Conservation (phyloP, 2,113 vertebrate genomes). For the Sylvilagus bachmani region DNA sequence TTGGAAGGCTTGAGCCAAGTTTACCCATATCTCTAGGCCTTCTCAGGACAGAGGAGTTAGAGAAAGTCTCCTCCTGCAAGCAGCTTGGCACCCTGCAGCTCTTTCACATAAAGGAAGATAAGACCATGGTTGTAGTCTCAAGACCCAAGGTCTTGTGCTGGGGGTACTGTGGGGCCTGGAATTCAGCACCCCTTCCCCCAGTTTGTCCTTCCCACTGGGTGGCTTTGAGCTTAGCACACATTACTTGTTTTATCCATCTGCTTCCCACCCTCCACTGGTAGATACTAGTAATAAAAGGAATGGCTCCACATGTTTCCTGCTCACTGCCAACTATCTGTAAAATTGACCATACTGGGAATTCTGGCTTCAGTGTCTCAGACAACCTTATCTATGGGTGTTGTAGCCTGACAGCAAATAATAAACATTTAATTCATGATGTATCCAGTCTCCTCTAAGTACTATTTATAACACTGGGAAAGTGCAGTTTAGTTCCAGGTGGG, state of each 20-base stretch:
- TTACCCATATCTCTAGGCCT: not conserved
- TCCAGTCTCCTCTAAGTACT: not conserved
- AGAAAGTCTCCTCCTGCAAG: not conserved
- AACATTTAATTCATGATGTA: not conserved
- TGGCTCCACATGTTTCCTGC: not conserved
- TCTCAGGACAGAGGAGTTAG: not conserved
- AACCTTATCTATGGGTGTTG: not conserved
- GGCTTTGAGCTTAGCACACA: not conserved
- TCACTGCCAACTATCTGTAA: not conserved
- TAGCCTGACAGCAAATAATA: slow-evolving; percentile 20
- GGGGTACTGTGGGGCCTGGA: not conserved
- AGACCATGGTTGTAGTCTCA: not conserved
- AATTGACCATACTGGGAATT: slow-evolving; percentile 37
- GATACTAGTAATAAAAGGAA: not conserved
- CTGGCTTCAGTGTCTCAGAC: not conserved
- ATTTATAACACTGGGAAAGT: slow-evolving; percentile 1
- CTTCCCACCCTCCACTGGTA: not conserved
- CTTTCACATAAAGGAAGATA: not conserved
- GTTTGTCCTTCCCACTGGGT: not conserved
- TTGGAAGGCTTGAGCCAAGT: not conserved
- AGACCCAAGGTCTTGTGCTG: not conserved
- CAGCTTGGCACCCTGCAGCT: not conserved
- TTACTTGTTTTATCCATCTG: not conserved
- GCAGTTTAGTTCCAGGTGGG: not conserved
- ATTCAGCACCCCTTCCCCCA: not conserved